Base-by-base conservation (phyloP, 2,888 invertebrate species). In the Caenorhabditis sp. region DNA sequence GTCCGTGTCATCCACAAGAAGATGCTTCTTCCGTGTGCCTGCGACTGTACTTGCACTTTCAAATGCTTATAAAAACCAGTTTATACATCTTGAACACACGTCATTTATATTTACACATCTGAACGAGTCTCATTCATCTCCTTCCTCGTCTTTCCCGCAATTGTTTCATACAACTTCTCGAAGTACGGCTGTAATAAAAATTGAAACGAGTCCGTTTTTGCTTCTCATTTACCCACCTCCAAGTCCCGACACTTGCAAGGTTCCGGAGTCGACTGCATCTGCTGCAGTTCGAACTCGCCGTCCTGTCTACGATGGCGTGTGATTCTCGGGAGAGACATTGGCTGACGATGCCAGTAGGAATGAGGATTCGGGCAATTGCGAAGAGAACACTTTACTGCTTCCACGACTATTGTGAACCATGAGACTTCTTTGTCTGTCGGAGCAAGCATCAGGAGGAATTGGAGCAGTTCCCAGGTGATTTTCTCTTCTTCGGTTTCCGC, bases 1-100 rank as follows among this genome's bases (percentile, higher is more conserved):
- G 86, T 90, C 9, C 64, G 88, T 26, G 83, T 90, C 13, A 82
- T 88, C 28, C 90, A 90, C 71, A 89, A 89, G 61, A 87, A 87
- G 61, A 58, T 82, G 5, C 67, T 77, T 2, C 67, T 83, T 2
- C 83, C 84, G 44, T 90, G 90, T 64, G 84, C 86, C 5, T 90
- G 90, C 55, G 88, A 89, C 65, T 90, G 90, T 64, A 60, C 82
- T 9, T 90, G 90, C 40, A 76, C 84, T 44, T 89, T 84, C 76
- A 85, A 89, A 61, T 90, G 90, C 65, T 47, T 88, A 9, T 85
- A 74, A 32, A 9, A 15, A 40, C 18, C 40, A 2, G 20, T 28
- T 47, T 18, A 40, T 47, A 26, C 47, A 47, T n/a, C 15, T 28
- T 37, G 22, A 1, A 40, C 22, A 44, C n/a, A 80, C 18, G 50